Evolutionary conservation across 2,113 vertebrate species (phyloP), one percentile per base, ranked within the genome.

Genomic region (Coptodon bakossiorum): DNA sequence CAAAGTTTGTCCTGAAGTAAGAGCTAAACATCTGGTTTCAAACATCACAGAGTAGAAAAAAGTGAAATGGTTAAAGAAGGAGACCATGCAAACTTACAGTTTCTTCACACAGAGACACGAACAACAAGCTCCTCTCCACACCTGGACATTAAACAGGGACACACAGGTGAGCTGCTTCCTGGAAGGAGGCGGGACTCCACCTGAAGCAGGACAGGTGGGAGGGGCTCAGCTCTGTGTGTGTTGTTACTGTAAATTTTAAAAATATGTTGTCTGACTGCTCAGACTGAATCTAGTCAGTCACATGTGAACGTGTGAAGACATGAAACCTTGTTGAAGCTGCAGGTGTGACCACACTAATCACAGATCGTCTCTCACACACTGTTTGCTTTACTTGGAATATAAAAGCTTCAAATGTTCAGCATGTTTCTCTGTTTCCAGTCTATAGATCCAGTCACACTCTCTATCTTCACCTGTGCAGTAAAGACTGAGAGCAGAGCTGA

Each of bases 361-460:
- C 56, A 57, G 56, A 57, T 57, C 24, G 0, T 29, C 24, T 57
- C 56, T 29, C 13, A 57, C 4, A 29, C 24, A 57, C 56, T 57
- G 24, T 57, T 29, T 3, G 24, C 13, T 57, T 57, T 0, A 0
- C 56, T 57, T 57, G 13, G 24, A 57, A 29, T 57, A 29, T 57
- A 57, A 57, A 57, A 27, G 12, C 24, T 57, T 57, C 24, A 14
- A 57, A 57, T 57, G 24, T 57, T 57, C 54, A 57, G 24, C 24
- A 27, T 14, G 54, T 57, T 57, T 57, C 22, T 57, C 24, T 36
- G 36, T 36, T 36, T 36, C 36, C 36, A 36, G 36, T 36, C 36
- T 36, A 36, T 36, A 36, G 36, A 4, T 36, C 36, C 36, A 36
- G 8, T 36, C 36, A 36, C 36, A 36, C 9, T 36, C 36, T 36